phyloP scores from a whole-genome alignment of 2,797 vertebrate genomes.

The Echeneis naucrates region DNA sequence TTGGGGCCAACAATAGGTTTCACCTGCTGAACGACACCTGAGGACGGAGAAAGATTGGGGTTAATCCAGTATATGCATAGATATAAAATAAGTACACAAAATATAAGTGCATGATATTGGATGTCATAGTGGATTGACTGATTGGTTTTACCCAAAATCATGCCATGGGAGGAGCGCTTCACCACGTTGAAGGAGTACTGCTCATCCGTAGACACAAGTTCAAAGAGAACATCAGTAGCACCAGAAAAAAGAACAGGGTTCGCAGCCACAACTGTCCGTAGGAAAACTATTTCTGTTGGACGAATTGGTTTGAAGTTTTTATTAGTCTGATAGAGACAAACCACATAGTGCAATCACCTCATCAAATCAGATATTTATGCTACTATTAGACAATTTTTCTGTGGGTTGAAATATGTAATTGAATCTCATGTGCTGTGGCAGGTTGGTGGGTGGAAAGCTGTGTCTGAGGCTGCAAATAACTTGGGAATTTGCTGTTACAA shows the following conservation, averaged over 20 bases:
- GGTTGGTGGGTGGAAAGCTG: constrained; percentile 32
- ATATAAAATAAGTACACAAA: neutral
- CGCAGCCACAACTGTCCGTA: constrained; percentile 81
- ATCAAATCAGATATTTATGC: constrained; percentile 28
- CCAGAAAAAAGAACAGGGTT: constrained; percentile 58
- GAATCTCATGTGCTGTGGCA: constrained; percentile 18
- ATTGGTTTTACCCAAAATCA: constrained; percentile 65
- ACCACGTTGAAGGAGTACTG: constrained; percentile 62
- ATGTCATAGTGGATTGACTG: neutral
- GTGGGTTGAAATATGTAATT: constrained; percentile 15
- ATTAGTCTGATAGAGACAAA: constrained; percentile 20
- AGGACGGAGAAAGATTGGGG: neutral
- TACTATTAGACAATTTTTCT: constrained; percentile 33
- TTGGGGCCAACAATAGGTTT: constrained; percentile 87
- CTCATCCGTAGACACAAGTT: constrained; percentile 75
- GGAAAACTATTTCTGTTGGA: constrained; percentile 89
- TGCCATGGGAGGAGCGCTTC: constrained; percentile 55
- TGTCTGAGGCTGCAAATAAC: constrained; percentile 37
- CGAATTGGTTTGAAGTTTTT: constrained; percentile 35
- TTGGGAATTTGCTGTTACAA: constrained; percentile 28
- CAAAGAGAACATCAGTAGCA: constrained; percentile 85
- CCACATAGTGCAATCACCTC: constrained; percentile 13
- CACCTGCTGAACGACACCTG: constrained; percentile 91
- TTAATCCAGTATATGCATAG: neutral
- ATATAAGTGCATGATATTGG: neutral